A percentile compares a stretch with the other conserved stretches of the same genome.
Conservation (phyloP, 2,113 vertebrate species). For the Bujurquina vittata region DNA sequence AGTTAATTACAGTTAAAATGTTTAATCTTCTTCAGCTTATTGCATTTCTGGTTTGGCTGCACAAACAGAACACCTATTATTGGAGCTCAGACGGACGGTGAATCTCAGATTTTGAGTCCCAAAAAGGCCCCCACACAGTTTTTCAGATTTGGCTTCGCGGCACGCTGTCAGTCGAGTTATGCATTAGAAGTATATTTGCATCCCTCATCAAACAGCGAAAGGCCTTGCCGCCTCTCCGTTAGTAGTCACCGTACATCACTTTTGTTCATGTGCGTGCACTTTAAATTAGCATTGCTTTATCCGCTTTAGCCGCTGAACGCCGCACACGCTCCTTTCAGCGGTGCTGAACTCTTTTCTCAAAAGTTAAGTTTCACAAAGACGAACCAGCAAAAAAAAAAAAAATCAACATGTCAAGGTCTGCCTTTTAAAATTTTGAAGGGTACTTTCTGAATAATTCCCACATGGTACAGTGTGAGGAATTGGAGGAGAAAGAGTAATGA, state of each 20-base stretch:
- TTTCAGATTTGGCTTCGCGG: not conserved
- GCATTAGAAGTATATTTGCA: not conserved
- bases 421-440: conserved; percentile 41
- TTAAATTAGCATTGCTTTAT: not conserved
- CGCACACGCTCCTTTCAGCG: not conserved
- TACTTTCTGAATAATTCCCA: conserved; percentile 20
- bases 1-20: not conserved
- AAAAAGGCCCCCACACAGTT: not conserved
- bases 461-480: conserved; percentile 4
- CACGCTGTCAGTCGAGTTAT: accelerated
- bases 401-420: conserved; percentile 13
- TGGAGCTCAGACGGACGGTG: accelerated
- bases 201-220: not conserved
- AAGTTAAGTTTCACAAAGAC: not conserved
- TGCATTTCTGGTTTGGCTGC: not conserved
- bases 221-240: not conserved
- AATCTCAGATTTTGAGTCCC: not conserved
- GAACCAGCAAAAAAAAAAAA: not conserved
- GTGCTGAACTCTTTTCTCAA: not conserved
- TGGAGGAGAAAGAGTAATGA: not conserved
- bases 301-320: not conserved
- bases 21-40: not conserved
- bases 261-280: not conserved
- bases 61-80: not conserved
- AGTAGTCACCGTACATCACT: not conserved